Evolutionary conservation across 2,888 invertebrate genomes (phyloP), one percentile per base, ranked within the genome.

Genomic region (Pasiphila rectangulata): DNA sequence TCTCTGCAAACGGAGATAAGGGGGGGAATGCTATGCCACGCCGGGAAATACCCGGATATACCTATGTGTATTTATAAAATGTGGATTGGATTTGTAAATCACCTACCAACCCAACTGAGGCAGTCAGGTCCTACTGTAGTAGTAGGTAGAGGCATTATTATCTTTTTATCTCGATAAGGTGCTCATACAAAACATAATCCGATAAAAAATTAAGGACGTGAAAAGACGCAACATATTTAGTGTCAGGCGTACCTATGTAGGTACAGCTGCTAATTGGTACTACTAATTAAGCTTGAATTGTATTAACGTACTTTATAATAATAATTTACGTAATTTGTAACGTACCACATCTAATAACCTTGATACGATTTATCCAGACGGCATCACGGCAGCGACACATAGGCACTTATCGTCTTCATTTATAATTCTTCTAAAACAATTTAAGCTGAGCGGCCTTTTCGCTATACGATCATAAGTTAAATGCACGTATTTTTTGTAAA

Each of bases 201-300:
- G 27, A 29, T 43, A 44, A 20, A 30, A 35, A 35, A 9, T 19
- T 15, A 30, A 40, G 32, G 40, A 41, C 30, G 35, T 25, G 19
- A 43, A 27, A 27, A 35, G 34, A 17, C 15, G 7, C 46, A 32
- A 45, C 42, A 29, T 41, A 47, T 51, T 49, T 36, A 43, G 27
- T 39, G 48, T 44, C 12, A 16, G 24, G 21, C 16, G 21, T 38
- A n/a, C 23, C 20, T 37, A 23, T 30, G 58, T 72, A 56, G 63
- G 55, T 56, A 66, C 72, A 74, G 67, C 59, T 64, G 72, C 59
- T 73, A 70, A 73, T 72, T 73, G 61, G 60, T 64, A 68, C 63
- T 62, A 57, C 65, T 67, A 67, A 75, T 76, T 73, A 72, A 70
- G 64, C 59, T 55, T 48, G 51, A 71, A 61, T 59, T 46, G 51